Conservation (phyloP, 2,113 vertebrate genomes). For the Addax nasomaculatus region DNA sequence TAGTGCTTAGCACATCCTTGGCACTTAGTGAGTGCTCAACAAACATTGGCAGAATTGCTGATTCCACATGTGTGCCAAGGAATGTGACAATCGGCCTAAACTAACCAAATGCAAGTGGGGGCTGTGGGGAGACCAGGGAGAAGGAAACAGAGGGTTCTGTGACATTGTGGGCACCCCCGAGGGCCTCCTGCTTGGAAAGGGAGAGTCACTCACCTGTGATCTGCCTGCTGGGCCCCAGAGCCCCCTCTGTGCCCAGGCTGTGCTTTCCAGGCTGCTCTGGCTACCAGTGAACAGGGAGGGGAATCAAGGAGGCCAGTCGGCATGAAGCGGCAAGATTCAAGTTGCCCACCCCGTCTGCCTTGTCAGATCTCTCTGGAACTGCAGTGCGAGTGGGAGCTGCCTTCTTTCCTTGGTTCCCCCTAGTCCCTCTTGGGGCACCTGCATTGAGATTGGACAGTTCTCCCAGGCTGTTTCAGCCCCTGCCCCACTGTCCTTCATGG, state of each 20-base stretch:
- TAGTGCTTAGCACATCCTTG: slow-evolving; percentile 5
- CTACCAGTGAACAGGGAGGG: background rate
- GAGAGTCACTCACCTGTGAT: background rate
- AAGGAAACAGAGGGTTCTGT: background rate
- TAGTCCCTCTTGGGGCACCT: background rate
- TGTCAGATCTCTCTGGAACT: too few relatives aligned
- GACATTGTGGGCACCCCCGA: background rate
- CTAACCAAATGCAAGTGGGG: background rate
- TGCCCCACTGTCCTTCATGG: background rate
- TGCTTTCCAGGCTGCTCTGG: background rate
- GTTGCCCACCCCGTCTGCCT: background rate
- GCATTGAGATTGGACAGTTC: background rate
- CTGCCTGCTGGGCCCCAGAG: background rate
- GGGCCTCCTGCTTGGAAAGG: background rate
- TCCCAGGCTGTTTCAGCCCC: background rate
- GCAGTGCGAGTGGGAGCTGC: fast-evolving
- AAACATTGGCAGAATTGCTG: slow-evolving; percentile 32
- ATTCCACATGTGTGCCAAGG: slow-evolving; percentile 3
- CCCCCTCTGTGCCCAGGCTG: background rate
- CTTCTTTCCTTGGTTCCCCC: background rate
- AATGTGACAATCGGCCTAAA: background rate
- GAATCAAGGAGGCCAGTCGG: background rate
- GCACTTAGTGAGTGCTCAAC: background rate
- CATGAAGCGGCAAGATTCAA: background rate
- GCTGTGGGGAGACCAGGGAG: background rate